A percentile compares a stretch with the other conserved stretches of the same genome.
Conservation (phyloP, 1,140 invertebrate genomes). For the Eufriesea mexicana region DNA sequence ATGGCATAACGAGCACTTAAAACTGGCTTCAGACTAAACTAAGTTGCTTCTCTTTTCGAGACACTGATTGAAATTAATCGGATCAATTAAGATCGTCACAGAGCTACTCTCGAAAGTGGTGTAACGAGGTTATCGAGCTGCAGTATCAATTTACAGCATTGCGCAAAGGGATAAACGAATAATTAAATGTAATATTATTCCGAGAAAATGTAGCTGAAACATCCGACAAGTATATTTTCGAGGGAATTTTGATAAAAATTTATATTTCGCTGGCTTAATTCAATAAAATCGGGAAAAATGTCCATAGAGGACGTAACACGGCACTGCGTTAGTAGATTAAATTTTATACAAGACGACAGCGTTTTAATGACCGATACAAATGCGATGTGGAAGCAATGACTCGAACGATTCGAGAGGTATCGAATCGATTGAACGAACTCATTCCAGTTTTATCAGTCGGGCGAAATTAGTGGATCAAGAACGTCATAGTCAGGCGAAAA, state of each 20-base stretch:
- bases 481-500: neutral
- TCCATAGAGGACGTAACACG: neutral
- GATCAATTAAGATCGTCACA: constrained; percentile 3
- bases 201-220: too few relatives aligned
- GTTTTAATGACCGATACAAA: too few relatives aligned
- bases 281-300: neutral
- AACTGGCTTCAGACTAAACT: neutral
- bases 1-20: neutral
- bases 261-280: neutral
- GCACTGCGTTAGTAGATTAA: constrained; percentile 3
- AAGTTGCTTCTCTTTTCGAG: neutral
- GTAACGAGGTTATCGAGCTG: neutral
- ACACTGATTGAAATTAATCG: neutral
- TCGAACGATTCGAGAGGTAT: neutral
- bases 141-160: neutral
- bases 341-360: too few relatives aligned
- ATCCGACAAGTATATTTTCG: neutral
- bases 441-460: constrained; percentile 13
- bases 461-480: neutral
- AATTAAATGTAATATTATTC: neutral
- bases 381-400: neutral
- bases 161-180: neutral
- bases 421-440: constrained; percentile 30
- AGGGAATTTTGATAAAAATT: neutral
- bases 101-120: neutral